These are phyloP conservation scores for Procambarus clarkii DNA, from an alignment of 1,140 invertebrate species.

Conservation along the genomic window DNA sequence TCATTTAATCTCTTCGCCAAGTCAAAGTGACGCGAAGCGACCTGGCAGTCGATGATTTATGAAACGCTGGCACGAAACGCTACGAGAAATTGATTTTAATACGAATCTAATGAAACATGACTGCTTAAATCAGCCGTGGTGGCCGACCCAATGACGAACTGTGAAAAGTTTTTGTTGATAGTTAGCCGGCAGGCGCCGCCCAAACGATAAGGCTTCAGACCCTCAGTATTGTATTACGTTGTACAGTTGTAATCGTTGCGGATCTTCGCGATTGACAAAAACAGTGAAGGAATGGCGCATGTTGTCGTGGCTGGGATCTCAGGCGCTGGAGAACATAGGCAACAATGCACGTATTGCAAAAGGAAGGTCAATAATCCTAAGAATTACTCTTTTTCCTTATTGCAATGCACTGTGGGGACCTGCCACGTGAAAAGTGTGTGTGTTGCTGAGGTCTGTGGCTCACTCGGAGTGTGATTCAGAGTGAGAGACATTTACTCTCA, in stretches of 20 bases:
- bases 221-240: not conserved
- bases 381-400: too few relatives aligned
- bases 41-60: not conserved
- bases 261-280: not conserved
- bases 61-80: not conserved
- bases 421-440: too few relatives aligned
- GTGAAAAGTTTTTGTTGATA: conserved; percentile 2
- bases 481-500: too few relatives aligned
- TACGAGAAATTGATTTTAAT: not conserved
- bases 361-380: too few relatives aligned
- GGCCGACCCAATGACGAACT: not conserved
- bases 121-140: conserved; percentile 8
- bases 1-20: too few relatives aligned
- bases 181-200: not conserved
- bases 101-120: conserved; percentile 3
- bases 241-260: not conserved
- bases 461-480: too few relatives aligned
- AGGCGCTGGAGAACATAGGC: too few relatives aligned
- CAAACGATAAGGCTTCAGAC: not conserved
- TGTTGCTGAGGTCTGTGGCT: too few relatives aligned
- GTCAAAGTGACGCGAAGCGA: too few relatives aligned
- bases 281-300: not conserved
- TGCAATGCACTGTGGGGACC: too few relatives aligned
- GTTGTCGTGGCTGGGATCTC: not conserved
- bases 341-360: too few relatives aligned